phyloP scores from a whole-genome alignment of 2,888 invertebrate genomes.

The Andrena hattorfiana region DNA sequence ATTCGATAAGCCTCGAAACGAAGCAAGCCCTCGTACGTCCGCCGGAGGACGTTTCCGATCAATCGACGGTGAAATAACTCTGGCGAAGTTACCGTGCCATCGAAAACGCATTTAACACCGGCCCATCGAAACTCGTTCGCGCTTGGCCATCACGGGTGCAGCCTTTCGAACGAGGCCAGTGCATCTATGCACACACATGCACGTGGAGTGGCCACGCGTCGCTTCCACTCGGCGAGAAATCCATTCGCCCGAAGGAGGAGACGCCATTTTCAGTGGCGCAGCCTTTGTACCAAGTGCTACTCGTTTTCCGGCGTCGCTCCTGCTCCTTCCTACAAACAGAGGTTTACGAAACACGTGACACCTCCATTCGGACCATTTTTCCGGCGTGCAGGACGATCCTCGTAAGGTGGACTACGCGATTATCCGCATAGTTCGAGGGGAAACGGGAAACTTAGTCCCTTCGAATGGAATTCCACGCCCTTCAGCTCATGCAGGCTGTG shows the following conservation, averaged over 20 bases:
- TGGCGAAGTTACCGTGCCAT: constrained; percentile 49
- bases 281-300: constrained; percentile 72
- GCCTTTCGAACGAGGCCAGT: constrained; percentile 8
- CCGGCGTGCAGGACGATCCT: constrained; percentile 1
- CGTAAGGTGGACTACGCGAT: neutral
- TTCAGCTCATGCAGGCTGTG: neutral
- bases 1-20: neutral
- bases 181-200: constrained; percentile 2
- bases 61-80: constrained; percentile 45
- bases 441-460: neutral
- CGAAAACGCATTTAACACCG: constrained; percentile 54
- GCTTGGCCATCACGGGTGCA: constrained; percentile 10
- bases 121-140: constrained; percentile 47
- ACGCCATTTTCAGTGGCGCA: constrained; percentile 68
- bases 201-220: constrained; percentile 28
- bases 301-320: constrained; percentile 68
- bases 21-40: neutral
- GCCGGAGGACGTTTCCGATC: constrained; percentile 32
- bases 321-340: constrained; percentile 38
- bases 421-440: neutral
- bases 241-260: constrained; percentile 69
- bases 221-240: constrained; percentile 67
- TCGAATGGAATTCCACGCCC: neutral
- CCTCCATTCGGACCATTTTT: constrained; percentile 8
- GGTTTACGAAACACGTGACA: constrained; percentile 29